Percentiles rank a stretch among this genome's conserved stretches.
Conservation (phyloP, 1,140 invertebrate genomes). For the Heliconius himera region DNA sequence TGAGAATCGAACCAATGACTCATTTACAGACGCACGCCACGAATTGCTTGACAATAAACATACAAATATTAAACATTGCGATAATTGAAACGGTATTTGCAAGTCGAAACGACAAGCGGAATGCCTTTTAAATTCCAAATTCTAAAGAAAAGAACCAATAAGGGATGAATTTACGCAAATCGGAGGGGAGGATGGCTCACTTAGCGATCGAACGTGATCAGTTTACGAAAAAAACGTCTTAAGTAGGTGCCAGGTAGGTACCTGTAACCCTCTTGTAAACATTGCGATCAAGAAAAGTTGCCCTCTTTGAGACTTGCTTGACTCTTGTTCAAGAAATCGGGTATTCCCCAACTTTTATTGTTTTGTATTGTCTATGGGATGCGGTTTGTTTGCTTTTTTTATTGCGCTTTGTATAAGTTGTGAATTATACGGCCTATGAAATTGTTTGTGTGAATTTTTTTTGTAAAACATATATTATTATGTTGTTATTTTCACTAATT, state of each 20-base stretch:
- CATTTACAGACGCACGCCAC: no score
- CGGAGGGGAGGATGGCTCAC: conserved; percentile 72
- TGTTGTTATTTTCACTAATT: not conserved
- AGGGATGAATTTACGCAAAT: conserved; percentile 61
- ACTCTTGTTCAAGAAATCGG: conserved; percentile 57
- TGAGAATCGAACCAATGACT: no score
- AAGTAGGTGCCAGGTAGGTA: conserved; percentile 55
- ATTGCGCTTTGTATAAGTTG: conserved; percentile 1
- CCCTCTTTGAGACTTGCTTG: conserved; percentile 10
- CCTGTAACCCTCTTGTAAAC: conserved; percentile 69
- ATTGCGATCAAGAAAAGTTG: conserved; percentile 34
- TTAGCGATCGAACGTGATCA: conserved; percentile 78
- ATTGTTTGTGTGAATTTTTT: not conserved
- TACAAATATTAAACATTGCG: not conserved
- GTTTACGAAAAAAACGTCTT: conserved; percentile 75
- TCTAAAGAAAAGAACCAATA: conserved; percentile 57
- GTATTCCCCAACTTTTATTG: conserved; percentile 49
- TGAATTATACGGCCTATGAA: conserved; percentile 16
- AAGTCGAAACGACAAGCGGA: conserved; percentile 8
- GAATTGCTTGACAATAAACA: not conserved
- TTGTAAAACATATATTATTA: not conserved
- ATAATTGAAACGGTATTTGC: not conserved
- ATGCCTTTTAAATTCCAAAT: conserved; percentile 35
- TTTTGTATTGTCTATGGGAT: conserved; percentile 25
- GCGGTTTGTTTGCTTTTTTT: conserved; percentile 17